Conservation (phyloP, 2,113 vertebrate species). For the Sebastes schlegelii region DNA sequence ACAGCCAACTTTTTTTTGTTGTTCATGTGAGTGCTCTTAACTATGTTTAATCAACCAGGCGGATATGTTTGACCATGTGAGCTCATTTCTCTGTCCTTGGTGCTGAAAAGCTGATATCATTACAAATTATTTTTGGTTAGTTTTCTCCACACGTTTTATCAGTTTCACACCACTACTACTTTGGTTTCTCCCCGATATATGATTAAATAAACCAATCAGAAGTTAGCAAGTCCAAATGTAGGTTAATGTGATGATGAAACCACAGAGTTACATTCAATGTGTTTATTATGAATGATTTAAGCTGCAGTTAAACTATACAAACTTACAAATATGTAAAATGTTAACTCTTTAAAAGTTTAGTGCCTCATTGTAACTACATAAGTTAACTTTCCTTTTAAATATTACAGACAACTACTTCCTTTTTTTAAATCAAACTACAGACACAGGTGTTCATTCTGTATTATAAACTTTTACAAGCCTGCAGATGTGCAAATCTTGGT, state of each 20-base stretch:
- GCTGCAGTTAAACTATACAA: neutral
- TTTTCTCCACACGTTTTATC: neutral
- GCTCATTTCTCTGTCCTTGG: slow-evolving; percentile 25
- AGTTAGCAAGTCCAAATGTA: neutral
- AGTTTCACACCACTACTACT: neutral
- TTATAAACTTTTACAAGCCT: neutral
- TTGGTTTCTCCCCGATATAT: neutral
- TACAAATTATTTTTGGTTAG: neutral
- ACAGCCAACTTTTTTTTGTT: neutral
- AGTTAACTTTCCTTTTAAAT: neutral
- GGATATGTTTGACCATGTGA: neutral
- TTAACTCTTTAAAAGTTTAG: neutral
- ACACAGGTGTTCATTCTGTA: neutral
- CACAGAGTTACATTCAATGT: neutral
- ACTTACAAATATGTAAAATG: too few relatives aligned
- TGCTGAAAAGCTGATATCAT: slow-evolving; percentile 2
- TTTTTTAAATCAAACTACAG: neutral
- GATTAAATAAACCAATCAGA: neutral
- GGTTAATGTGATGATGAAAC: neutral
- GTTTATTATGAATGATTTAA: neutral
- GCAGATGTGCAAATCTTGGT: neutral
- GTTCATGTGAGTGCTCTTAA: neutral
- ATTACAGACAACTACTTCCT: neutral
- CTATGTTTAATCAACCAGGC: too few relatives aligned
- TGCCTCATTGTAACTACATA: neutral